Evolutionary conservation across 2,113 vertebrate genomes (phyloP).

Genomic region (Bos javanicus): DNA sequence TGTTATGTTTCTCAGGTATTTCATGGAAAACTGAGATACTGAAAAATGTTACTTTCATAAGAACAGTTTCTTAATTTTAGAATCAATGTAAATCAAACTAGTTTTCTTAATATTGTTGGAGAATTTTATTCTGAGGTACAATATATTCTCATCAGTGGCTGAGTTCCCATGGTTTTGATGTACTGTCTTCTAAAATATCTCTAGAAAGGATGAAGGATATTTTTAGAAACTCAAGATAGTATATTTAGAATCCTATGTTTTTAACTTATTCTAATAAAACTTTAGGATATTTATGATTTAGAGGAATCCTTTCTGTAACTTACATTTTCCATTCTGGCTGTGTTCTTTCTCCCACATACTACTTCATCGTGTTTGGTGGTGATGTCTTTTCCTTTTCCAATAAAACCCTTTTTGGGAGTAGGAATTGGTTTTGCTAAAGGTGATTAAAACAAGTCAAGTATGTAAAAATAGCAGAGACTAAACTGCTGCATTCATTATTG

Average conservation of each 20-base stretch:
- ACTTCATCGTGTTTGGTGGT: constrained; percentile 97
- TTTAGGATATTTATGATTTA: background rate
- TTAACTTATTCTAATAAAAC: background rate
- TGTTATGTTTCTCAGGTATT: background rate
- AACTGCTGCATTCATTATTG: background rate
- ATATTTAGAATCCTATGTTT: background rate
- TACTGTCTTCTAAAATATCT: background rate
- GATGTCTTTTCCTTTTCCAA: constrained; percentile 97
- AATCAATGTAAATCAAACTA: constrained; percentile 11
- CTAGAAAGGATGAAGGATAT: background rate
- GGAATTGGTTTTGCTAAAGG: constrained; percentile 91
- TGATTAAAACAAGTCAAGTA: constrained; percentile 52
- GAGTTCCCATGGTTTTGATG: background rate
- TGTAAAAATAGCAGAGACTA: constrained; percentile 46
- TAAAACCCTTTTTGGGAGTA: constrained; percentile 91
- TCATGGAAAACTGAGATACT: constrained; percentile 9
- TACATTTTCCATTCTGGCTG: constrained; percentile 97
- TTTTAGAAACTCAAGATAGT: background rate
- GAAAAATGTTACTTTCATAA: constrained; percentile 9
- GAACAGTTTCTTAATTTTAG: constrained; percentile 23
- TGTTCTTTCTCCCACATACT: constrained; percentile 96
- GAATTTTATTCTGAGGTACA: background rate
- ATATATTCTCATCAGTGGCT: background rate
- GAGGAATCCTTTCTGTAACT: constrained; percentile 61
- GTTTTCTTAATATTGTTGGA: background rate